Evolutionary conservation across 2,888 invertebrate genomes (phyloP).

Genomic region (Plutella xylostella): DNA sequence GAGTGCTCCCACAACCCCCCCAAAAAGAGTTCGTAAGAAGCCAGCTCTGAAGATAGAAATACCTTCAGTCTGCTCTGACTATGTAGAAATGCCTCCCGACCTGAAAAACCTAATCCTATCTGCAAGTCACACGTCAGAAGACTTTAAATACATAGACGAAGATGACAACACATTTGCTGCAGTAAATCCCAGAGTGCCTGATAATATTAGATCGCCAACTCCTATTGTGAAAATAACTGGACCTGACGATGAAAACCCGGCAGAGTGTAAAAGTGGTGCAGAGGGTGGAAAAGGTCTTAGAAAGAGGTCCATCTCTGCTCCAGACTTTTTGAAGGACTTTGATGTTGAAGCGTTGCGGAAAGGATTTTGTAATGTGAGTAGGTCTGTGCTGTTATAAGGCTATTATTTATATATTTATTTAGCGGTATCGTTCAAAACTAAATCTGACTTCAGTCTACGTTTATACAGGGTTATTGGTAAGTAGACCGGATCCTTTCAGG

Average conservation of each 20-base stretch:
- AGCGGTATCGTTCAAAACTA: not conserved
- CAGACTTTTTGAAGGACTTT: conserved; percentile 65
- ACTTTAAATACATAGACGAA: conserved; percentile 31
- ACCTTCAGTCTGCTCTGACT: conserved; percentile 47
- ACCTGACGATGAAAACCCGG: conserved; percentile 17
- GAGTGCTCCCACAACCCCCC: not conserved
- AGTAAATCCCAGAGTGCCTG: conserved; percentile 14
- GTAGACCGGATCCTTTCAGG: too few relatives aligned
- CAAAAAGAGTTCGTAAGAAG: conserved; percentile 38
- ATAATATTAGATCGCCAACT: conserved; percentile 28
- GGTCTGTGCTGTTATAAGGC: not conserved
- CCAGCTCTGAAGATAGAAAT: conserved; percentile 47
- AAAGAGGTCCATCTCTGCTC: conserved; percentile 75
- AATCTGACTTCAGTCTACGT: too few relatives aligned
- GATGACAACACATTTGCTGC: conserved; percentile 21
- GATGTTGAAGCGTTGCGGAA: conserved; percentile 44
- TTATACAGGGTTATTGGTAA: too few relatives aligned
- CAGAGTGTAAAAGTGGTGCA: conserved; percentile 20
- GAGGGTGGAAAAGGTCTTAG: conserved; percentile 43
- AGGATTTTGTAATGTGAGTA: not conserved
- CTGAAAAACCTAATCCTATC: conserved; percentile 32
- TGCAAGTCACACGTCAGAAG: conserved; percentile 25
- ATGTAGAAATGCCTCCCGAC: conserved; percentile 52
- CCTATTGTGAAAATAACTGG: conserved; percentile 46
- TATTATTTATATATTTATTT: conserved; percentile 1